Base-by-base conservation (phyloP, 2,888 invertebrate genomes). In the Hydrotaea diabolus region DNA sequence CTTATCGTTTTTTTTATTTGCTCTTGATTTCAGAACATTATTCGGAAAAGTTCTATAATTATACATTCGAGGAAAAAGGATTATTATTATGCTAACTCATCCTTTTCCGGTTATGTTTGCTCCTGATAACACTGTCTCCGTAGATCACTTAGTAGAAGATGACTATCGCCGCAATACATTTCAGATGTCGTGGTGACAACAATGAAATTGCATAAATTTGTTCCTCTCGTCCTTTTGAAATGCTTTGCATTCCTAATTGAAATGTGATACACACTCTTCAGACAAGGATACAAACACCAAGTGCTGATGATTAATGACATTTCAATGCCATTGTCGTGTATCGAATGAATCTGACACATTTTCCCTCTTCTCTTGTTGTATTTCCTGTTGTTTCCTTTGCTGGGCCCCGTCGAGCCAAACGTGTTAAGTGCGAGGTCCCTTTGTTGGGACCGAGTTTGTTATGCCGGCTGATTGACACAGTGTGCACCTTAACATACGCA, bases 261-360 rank as follows among this genome's bases (percentile, higher is more conserved):
- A 83, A 83, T 49, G 64, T 80, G 76, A 79, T 79, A 76, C 39
- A 11, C 13, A 55, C 49, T 73, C 66, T 49, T 76, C 39, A 81
- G 55, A 46, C 13, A 36, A 17, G 3, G 31, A 31, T 4, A 31
- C 31, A 31, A 39, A 39, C n/a, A 13, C n/a, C 2, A 19, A 31
- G 7, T 31, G 55, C 57, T 64, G 55, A 75, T 82, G 71, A 72
- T 49, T 79, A 57, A 79, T 66, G 62, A 53, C 36, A 73, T 39
- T 71, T 69, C 69, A 69, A 69, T 69, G 69, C 46, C 23, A 39
- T 69, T 69, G 69, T 46, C 36, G 9, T 75, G 72, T 46, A 72
- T 46, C 75, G 43, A 79, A 57, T 55, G 31, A 21, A 83, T 75
- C 26, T 72, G 17, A 72, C 64, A 72, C 72, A 72, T 75, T 55